Evolutionary conservation across 1,140 invertebrate species (phyloP), one percentile per base, ranked within the genome.

Genomic region (Steinernema feltiae): DNA sequence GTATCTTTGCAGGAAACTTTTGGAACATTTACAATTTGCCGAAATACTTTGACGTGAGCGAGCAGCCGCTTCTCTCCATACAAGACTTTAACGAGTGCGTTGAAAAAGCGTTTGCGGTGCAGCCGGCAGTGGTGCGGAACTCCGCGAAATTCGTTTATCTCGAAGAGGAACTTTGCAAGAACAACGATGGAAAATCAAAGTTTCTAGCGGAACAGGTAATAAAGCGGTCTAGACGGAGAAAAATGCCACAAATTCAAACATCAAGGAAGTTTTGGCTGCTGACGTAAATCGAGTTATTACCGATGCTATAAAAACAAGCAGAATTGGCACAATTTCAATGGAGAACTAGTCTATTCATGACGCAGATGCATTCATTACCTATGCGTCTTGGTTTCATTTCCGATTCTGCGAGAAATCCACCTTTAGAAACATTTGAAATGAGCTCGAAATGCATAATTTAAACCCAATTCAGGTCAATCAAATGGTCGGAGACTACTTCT

Each of bases 21-120:
- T 86, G 84, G 84, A 86, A 85, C 74, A 85, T 85, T 46, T 85
- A 85, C 70, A 85, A 85, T 73, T 48, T 85, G 1, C 77, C 78
- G 32, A 82, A 85, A 63, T 86, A 80, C 70, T 85, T 85, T 72
- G 85, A 85, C 69, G 78, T 80, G 1, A 31, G 41, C n/a, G 72
- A 76, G 21, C 85, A 85, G 73, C 84, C 84, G 21, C 41, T 70
- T 30, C 30, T 85, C 21, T 78, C 76, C n/a, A 29, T 79, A 12
- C 72, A 79, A 17, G 75, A 86, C 30, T 86, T 86, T 70, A 73
- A 85, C 69, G 79, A 85, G 41, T 85, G 84, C 73, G 78, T 86
- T 21, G 74, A 82, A 1, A 75, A 70, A 35, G 80, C 76, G 17
- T 80, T 80, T 73, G 74, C 73, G 41, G 70, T 74, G 32, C 77